phyloP scores from a whole-genome alignment of 2,888 invertebrate genomes.

The Tiliacea citrago region DNA sequence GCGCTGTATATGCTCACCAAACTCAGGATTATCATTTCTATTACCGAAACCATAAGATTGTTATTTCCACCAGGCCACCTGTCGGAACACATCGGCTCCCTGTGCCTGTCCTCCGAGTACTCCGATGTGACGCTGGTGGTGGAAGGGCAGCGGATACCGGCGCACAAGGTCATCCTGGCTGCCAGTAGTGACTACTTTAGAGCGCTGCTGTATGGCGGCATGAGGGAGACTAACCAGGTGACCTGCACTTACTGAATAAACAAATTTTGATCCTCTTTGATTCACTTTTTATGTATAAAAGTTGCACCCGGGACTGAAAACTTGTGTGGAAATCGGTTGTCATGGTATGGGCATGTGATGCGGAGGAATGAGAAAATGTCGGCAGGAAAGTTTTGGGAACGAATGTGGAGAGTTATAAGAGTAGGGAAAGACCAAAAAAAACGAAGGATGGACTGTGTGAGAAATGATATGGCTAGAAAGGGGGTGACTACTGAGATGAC shows the following conservation, averaged over 20 bases:
- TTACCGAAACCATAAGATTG: neutral
- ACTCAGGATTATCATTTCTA: neutral
- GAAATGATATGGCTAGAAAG: neutral
- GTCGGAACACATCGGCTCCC: slow-evolving; percentile 96
- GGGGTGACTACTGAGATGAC: no score
- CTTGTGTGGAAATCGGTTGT: neutral
- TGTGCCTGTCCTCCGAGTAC: slow-evolving; percentile 97
- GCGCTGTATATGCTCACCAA: neutral
- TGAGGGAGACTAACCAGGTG: slow-evolving; percentile 93
- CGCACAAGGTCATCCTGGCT: slow-evolving; percentile 95
- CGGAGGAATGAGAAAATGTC: no score
- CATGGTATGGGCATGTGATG: no score
- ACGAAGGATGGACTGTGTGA: neutral
- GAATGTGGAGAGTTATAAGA: no score
- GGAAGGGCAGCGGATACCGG: slow-evolving; percentile 92
- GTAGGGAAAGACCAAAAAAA: no score
- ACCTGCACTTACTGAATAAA: neutral
- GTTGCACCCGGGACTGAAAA: neutral
- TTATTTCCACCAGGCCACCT: slow-evolving; percentile 90
- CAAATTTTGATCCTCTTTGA: neutral
- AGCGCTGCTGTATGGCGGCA: slow-evolving; percentile 95
- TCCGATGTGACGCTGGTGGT: slow-evolving; percentile 97
- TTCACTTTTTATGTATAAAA: no score
- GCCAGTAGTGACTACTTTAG: slow-evolving; percentile 99
- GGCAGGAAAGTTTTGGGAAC: no score